Evolutionary conservation across 2,113 vertebrate species (phyloP), one percentile per base, ranked within the genome.

Genomic region (Trogon melanurus): DNA sequence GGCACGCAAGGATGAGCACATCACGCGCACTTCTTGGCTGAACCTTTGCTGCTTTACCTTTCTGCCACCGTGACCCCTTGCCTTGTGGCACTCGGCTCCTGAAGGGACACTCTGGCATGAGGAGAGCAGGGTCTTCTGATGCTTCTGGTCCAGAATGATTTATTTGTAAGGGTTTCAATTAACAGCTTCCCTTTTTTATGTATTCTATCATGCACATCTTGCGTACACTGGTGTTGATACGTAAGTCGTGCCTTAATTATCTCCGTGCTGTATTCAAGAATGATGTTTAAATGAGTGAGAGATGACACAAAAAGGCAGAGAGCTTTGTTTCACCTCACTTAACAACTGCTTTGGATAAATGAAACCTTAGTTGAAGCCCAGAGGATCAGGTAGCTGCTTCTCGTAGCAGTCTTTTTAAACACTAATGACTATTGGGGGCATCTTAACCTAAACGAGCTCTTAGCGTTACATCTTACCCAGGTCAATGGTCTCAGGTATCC

Each of bases 401-500:
- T 95, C 97, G 98, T 97, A 97, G 95, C 97, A 92, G 96, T 95
- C 97, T 97, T 96, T 97, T 98, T 87, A 98, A 98, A 97, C 93
- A 96, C 89, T 97, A 93, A 98, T 98, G 97, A 97, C 94, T 80
- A 51, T 51, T 65, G 97, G 95, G 98, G 97, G 95, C 96, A 97
- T 96, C 94, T 96, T 93, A 93, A 97, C 94, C 97, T 96, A 96
- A 96, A 95, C 95, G 91, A 92, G 98, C 95, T 95, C 98, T 98
- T 95, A 97, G 89, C 96, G 79, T 98, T 98, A 98, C 98, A 98
- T 96, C 96, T 97, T 85, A 89, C 98, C 98, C 78, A 94, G 97
- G 98, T 98, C 99, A 98, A 91, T 94, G 79, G 97, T 98, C 97
- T 98, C 98, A 93, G 97, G 97, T 99, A 98, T 98, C 98, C 13